Evolutionary conservation across 2,113 vertebrate species (phyloP), one percentile per base, ranked within the genome.

Genomic region (Papio anubis): DNA sequence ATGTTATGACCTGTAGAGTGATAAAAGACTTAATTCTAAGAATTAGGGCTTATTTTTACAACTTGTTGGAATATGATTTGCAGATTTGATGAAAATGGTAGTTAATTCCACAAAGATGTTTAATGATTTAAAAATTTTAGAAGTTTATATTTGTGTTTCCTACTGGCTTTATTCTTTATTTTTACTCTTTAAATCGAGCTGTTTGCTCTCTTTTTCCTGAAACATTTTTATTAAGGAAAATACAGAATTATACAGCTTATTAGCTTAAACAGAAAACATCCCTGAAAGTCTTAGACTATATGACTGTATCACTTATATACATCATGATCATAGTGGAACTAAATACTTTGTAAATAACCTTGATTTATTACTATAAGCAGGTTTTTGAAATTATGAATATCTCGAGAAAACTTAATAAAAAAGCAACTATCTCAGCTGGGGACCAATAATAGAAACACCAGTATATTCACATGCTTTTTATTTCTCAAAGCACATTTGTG

Each of bases 401-500:
- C 25, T 84, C 76, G 14, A 95, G 55, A 70, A 96, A 64, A 76
- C 16, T 17, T 78, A 66, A 70, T 48, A 32, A 93, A 82, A 95
- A 72, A 57, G 25, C 13, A 96, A 75, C 32, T 91, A 3, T 21
- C 30, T 96, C 23, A 66, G 61, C 18, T 83, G 68, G 27, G 68
- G 27, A 25, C 43, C 52, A 73, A 17, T 95, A 94, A 80, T 93
- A 94, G 93, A 89, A 83, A 94, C 66, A 79, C 23, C 32, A 90
- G 32, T 79, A 72, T 96, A 86, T 79, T 92, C 70, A 59, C 73
- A 76, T 93, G 45, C 61, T 91, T 97, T 88, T 94, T 87, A 80
- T 97, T 96, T 93, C 79, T 96, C 50, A 96, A 95, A 96, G 64
- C 70, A 95, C 50, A 93, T 94, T 79, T 90, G 75, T 93, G 50